phyloP scores from a whole-genome alignment of 2,113 vertebrate species.

The Poeciliopsis turrubarensis region DNA sequence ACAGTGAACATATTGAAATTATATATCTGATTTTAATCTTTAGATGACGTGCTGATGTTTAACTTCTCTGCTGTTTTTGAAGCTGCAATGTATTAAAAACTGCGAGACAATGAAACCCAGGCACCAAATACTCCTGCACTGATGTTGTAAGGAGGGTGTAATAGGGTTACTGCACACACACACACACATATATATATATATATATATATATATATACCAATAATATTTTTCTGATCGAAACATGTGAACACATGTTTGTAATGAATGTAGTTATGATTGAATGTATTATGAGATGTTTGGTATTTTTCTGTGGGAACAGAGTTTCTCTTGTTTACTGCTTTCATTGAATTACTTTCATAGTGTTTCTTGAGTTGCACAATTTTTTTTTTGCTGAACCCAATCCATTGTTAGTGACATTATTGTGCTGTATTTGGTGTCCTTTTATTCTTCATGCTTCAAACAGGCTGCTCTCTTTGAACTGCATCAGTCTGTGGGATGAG shows the following conservation, averaged over 20 bases:
- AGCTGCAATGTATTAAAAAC: conserved; percentile 8
- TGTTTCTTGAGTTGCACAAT: not conserved
- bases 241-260: conserved; percentile 13
- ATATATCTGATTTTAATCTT: not conserved
- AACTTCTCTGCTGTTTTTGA: not conserved
- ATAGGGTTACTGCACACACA: conserved; percentile 8
- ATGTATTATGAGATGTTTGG: conserved; percentile 21
- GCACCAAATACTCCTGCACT: not conserved
- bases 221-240: conserved; percentile 12
- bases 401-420: conserved; percentile 9
- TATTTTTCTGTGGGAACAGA: conserved; percentile 1
- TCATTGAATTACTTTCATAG: not conserved
- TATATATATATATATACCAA: not conserved
- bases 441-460: conserved; percentile 33
- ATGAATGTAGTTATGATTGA: conserved; percentile 56
- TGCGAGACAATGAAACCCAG: not conserved
- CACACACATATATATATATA: too few species aligned
- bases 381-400: conserved; percentile 4
- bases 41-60: not conserved
- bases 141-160: not conserved
- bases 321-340: not conserved
- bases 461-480: conserved; percentile 9
- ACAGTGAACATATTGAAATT: conserved; percentile 5
- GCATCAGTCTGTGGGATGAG: conserved; percentile 1
- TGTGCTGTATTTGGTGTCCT: not conserved